Conservation (phyloP, 2,797 vertebrate genomes). For the Sphaeramia orbicularis region DNA sequence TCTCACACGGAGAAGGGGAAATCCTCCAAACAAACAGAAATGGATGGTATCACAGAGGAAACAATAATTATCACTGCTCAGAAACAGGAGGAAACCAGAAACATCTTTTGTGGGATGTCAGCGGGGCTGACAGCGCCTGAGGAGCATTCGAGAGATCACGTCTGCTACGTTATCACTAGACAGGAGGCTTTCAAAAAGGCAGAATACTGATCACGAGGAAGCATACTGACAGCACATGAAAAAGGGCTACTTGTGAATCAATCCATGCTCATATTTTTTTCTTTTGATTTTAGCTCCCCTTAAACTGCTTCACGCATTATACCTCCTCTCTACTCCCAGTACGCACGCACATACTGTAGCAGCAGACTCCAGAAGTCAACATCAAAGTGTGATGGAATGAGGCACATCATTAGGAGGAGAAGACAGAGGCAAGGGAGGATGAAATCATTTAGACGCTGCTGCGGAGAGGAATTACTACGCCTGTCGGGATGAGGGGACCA, state of each 20-base stretch:
- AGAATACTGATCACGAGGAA: constrained; percentile 43
- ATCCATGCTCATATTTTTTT: constrained; percentile 39
- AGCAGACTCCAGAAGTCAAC: constrained; percentile 59
- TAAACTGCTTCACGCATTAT: constrained; percentile 51
- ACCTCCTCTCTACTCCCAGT: constrained; percentile 22
- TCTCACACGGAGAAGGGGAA: constrained; percentile 27
- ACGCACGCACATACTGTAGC: constrained; percentile 22
- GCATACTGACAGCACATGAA: constrained; percentile 75
- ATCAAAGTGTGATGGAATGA: constrained; percentile 78
- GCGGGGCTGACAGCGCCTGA: constrained; percentile 58
- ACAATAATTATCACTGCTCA: constrained; percentile 58
- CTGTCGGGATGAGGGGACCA: constrained; percentile 51
- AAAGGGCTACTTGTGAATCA: constrained; percentile 58
- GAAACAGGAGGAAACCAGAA: constrained; percentile 45
- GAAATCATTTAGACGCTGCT: constrained; percentile 77
- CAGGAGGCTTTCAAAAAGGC: constrained; percentile 60
- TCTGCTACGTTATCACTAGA: constrained; percentile 65
- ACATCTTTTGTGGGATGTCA: constrained; percentile 54
- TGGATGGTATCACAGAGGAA: constrained; percentile 32
- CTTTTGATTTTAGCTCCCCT: constrained; percentile 33
- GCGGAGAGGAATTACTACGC: constrained; percentile 72
- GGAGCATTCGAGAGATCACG: constrained; percentile 61
- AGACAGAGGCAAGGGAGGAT: constrained; percentile 68
- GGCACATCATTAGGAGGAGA: constrained; percentile 78
- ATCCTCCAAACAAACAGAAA: constrained; percentile 46